phyloP scores from a whole-genome alignment of 2,888 invertebrate species.

The Tetramorium bicarinatum region DNA sequence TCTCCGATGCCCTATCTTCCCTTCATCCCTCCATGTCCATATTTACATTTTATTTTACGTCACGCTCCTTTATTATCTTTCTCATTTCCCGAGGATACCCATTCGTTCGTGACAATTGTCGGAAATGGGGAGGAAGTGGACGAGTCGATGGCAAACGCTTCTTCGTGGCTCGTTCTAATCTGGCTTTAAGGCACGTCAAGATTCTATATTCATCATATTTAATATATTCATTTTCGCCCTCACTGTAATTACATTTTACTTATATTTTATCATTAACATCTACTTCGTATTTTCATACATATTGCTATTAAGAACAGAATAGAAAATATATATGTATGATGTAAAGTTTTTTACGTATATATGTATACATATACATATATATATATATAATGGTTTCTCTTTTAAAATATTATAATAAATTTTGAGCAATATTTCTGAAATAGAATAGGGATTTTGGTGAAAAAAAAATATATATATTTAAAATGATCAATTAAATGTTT shows the following conservation, averaged over 20 bases:
- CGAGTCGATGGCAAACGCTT: constrained; percentile 73
- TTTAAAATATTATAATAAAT: background rate
- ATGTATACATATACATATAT: background rate
- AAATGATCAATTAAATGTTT: background rate
- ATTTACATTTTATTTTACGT: constrained; percentile 83
- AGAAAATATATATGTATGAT: background rate
- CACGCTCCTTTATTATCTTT: constrained; percentile 81
- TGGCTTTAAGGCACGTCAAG: constrained; percentile 61
- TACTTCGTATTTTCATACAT: background rate
- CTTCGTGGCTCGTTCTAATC: constrained; percentile 70
- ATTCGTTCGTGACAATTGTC: constrained; percentile 77
- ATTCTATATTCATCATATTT: constrained; percentile 16
- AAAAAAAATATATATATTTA: background rate
- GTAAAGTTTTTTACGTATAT: background rate
- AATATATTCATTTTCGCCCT: constrained; percentile 24
- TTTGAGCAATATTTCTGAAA: background rate
- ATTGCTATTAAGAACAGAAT: background rate
- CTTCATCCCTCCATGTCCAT: constrained; percentile 66
- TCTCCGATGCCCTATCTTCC: constrained; percentile 59
- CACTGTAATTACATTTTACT: constrained; percentile 16
- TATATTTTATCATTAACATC: background rate
- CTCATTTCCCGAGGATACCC: constrained; percentile 78
- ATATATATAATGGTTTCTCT: background rate
- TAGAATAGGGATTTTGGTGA: background rate
- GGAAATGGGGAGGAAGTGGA: constrained; percentile 77